These are phyloP conservation scores for Microcebus tavaratra DNA, from an alignment of 2,113 vertebrate species.

Conservation along the genomic window DNA sequence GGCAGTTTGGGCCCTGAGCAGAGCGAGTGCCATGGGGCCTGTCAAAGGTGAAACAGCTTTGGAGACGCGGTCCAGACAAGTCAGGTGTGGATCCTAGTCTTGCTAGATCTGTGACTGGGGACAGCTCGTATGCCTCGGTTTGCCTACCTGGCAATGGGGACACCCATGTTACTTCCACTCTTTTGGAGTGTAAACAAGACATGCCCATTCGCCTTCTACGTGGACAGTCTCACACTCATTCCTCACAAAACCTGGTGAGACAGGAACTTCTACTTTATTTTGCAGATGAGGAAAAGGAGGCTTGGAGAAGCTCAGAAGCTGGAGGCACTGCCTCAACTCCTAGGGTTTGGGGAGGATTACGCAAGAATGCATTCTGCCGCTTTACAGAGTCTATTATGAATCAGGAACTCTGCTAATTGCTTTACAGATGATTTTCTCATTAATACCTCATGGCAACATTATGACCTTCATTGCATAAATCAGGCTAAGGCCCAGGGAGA, in stretches of 20 bases:
- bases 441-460: not conserved
- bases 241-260: not conserved
- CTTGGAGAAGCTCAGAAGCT: not conserved
- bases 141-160: not conserved
- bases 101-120: not conserved
- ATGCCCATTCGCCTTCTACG: not conserved
- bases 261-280: not conserved
- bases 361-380: not conserved
- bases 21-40: not conserved
- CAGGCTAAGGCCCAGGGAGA: not conserved
- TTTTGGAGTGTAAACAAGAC: rapidly evolving
- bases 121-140: not conserved
- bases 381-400: not conserved
- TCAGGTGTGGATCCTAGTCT: not conserved
- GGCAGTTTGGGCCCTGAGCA: not conserved
- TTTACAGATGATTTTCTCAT: constrained; percentile 34
- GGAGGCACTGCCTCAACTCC: too few species aligned
- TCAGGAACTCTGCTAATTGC: constrained; percentile 28
- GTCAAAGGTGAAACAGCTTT: not conserved
- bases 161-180: rapidly evolving
- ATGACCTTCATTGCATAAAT: constrained; percentile 14
- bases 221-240: rapidly evolving
- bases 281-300: not conserved
- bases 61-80: not conserved
- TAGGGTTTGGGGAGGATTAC: not conserved